These are phyloP conservation scores for Potorous gilbertii DNA, from an alignment of 2,797 vertebrate genomes.

Conservation along the genomic window DNA sequence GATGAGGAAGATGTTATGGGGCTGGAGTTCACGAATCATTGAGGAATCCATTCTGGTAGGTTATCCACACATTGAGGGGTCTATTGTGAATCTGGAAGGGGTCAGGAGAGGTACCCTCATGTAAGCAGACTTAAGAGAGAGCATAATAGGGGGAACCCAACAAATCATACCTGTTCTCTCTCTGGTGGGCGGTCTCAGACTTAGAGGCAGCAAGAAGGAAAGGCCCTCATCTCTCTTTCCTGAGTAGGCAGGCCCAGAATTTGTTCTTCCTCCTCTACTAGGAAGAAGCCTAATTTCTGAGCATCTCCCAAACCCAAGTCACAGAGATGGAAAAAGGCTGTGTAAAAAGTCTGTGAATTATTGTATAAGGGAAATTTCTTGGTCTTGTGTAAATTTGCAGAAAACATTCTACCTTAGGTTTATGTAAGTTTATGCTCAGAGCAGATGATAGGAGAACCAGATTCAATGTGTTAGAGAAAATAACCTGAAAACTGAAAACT, in stretches of 20 bases:
- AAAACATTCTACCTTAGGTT: neutral
- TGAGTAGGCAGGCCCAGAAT: neutral
- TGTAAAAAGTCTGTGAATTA: neutral
- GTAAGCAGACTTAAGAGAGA: neutral
- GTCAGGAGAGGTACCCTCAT: neutral
- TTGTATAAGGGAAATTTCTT: neutral
- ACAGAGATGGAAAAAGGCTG: slow-evolving; percentile 7
- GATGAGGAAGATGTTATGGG: neutral
- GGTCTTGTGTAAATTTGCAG: neutral
- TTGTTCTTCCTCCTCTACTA: neutral
- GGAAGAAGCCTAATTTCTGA: neutral
- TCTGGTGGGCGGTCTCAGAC: neutral
- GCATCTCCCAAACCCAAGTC: neutral
- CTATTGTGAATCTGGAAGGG: neutral
- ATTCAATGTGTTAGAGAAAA: slow-evolving; percentile 23
- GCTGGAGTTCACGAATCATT: neutral
- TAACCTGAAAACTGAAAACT: slow-evolving; percentile 53
- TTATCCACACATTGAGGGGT: neutral
- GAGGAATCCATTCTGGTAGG: neutral
- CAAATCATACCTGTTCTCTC: neutral
- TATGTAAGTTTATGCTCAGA: slow-evolving; percentile 14
- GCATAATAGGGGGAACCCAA: neutral
- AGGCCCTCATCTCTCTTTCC: neutral
- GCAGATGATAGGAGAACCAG: neutral
- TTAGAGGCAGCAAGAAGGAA: neutral